Conservation (phyloP, 2,113 vertebrate species). For the Callopanchax toddi region DNA sequence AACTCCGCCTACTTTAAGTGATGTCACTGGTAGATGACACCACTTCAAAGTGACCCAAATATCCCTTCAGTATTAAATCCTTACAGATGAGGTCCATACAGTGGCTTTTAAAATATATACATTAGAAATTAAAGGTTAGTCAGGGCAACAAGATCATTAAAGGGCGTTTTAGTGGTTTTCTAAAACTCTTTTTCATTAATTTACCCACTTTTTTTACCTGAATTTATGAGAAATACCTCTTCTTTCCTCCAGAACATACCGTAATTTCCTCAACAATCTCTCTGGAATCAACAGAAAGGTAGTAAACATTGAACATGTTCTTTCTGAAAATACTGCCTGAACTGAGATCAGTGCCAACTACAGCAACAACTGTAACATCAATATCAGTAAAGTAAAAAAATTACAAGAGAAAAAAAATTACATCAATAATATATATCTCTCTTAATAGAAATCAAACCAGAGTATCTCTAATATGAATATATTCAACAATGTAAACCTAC, state of each 20-base stretch:
- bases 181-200: constrained; percentile 45
- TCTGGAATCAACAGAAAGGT: constrained; percentile 68
- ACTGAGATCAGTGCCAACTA: constrained; percentile 72
- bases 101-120: constrained; percentile 29
- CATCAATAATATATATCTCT: constrained; percentile 60
- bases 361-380: constrained; percentile 68
- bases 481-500: constrained; percentile 90
- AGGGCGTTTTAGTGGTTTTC: constrained; percentile 43
- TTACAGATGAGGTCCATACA: too few relatives aligned
- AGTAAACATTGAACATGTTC: constrained; percentile 69
- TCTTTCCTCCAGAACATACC: constrained; percentile 33
- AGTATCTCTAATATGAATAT: constrained; percentile 90
- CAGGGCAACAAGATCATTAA: constrained; percentile 43
- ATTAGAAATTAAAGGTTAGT: constrained; percentile 40
- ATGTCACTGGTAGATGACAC: too few relatives aligned
- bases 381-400: constrained; percentile 66
- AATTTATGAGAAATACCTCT: constrained; percentile 53
- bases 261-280: constrained; percentile 48
- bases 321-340: constrained; percentile 69
- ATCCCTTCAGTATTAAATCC: neutral
- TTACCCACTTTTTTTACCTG: constrained; percentile 42
- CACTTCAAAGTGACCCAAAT: too few relatives aligned
- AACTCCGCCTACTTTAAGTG: too few relatives aligned
- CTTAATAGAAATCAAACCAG: constrained; percentile 76
- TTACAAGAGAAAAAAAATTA: constrained; percentile 46